Base-by-base conservation (phyloP, 64 coral and sea anemone genomes). In the Montipora cactus region DNA sequence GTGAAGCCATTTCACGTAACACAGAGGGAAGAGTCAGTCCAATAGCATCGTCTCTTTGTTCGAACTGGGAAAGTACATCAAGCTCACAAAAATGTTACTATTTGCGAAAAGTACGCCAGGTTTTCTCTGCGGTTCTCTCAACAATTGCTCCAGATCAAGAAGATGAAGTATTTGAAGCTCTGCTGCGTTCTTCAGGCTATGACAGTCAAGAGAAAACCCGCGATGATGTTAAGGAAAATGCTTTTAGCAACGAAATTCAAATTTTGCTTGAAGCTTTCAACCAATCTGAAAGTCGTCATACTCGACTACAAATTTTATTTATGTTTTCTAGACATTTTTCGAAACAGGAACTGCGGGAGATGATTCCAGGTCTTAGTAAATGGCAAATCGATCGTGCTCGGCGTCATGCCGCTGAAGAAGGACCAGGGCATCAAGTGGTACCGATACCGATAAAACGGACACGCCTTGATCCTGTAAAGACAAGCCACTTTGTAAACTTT, bases 11-110 rank as follows among this genome's bases (percentile, higher is more conserved):
- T 12, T 47, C 49, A 45, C 21, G 46, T 76, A 89, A 64, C 47
- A 44, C 8, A 59, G 87, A 89, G 14, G 73, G 87, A 61, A 89
- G 67, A 89, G 51, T 89, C 37, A 78, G 83, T 66, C 83, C 83
- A 47, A 87, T 87, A 68, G 19, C 59, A 13, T 87, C 83, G 16
- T 8, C 19, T 47, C 21, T 69, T 5, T 37, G 20, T 18, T 68
- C 22, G 0, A 49, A 49, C 15, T 71, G 83, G 83, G 59, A 89
- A 77, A 89, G 67, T 71, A 78, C 25, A 25, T 25, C 25, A 25
- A 25, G 25, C 87, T 37, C 87, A 71, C 87, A 89, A 78, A 89
- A 77, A 49, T 12, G 3, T 28, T 89, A 89, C 6, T 78, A 89
- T 21, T 45, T 89, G 61, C 74, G 51, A 50, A 89, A 89, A 71